phyloP scores from a whole-genome alignment of 2,797 vertebrate genomes.

The Pygocentrus nattereri region DNA sequence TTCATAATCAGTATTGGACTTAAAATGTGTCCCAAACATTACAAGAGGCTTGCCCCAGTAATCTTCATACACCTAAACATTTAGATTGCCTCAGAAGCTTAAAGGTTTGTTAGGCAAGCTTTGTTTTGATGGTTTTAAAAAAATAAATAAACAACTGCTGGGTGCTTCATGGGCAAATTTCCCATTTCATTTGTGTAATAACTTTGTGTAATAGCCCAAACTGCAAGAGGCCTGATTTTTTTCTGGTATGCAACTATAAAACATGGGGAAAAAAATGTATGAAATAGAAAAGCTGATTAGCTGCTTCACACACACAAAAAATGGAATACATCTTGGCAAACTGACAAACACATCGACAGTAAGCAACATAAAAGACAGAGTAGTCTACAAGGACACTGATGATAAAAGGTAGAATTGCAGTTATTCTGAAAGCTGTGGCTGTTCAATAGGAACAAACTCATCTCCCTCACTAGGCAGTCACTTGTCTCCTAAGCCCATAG shows the following conservation, averaged over 20 bases:
- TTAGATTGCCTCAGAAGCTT: background rate
- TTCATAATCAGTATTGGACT: slow-evolving; percentile 22
- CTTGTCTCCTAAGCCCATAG: slow-evolving; percentile 92
- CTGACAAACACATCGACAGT: slow-evolving; percentile 9
- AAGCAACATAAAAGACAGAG: slow-evolving; percentile 46
- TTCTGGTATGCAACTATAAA: background rate
- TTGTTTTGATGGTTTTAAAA: background rate
- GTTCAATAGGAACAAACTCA: background rate
- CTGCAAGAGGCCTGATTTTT: slow-evolving; percentile 1
- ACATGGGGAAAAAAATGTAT: slow-evolving; percentile 13
- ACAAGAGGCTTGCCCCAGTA: too few relatives aligned
- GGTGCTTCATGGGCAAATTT: background rate
- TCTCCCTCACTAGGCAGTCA: slow-evolving; percentile 69
- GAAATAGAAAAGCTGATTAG: slow-evolving; percentile 29
- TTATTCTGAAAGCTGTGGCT: slow-evolving; percentile 33
- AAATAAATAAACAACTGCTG: too few relatives aligned
- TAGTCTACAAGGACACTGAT: slow-evolving; percentile 47
- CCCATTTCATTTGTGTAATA: background rate
- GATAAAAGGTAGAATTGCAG: slow-evolving; percentile 41
- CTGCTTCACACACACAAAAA: slow-evolving; percentile 39
- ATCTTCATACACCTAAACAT: background rate
- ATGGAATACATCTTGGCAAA: slow-evolving; percentile 27
- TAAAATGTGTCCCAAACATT: background rate
- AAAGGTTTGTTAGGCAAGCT: background rate
- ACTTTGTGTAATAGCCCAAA: background rate